Percentiles rank a stretch among this genome's conserved stretches.
Conservation (phyloP, 1,140 invertebrate genomes). For the Riptortus pedestris region DNA sequence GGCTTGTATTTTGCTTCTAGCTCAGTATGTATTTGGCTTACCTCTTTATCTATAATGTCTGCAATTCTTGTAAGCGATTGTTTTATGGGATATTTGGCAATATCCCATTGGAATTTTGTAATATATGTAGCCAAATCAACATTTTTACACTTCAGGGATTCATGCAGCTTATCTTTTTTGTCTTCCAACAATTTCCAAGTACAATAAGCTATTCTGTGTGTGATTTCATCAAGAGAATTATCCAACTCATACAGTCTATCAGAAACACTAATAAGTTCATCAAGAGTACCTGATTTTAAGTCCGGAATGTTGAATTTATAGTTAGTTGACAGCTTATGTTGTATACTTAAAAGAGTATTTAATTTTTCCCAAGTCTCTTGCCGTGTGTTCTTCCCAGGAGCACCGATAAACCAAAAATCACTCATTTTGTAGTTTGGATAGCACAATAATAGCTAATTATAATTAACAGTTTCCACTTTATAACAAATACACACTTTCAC, state of each 20-base stretch:
- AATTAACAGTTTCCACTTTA: too few species aligned
- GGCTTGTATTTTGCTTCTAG: conserved; percentile 91
- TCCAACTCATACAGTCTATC: conserved; percentile 97
- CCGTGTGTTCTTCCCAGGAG: conserved; percentile 94
- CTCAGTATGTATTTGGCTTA: conserved; percentile 95
- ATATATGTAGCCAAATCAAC: conserved; percentile 88
- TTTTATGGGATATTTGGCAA: conserved; percentile 98
- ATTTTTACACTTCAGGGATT: conserved; percentile 93
- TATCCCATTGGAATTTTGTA: conserved; percentile 97
- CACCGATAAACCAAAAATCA: conserved; percentile 97
- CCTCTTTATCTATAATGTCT: conserved; percentile 98
- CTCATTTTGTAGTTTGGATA: too few species aligned
- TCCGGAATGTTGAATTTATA: conserved; percentile 98
- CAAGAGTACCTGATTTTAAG: conserved; percentile 94
- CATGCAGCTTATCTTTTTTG: conserved; percentile 88
- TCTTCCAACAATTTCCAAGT: conserved; percentile 95
- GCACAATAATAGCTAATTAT: too few species aligned
- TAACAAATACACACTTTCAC: too few species aligned
- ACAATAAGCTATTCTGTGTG: conserved; percentile 83
- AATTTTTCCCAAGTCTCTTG: conserved; percentile 93
- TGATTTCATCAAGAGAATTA: conserved; percentile 81
- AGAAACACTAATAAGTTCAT: conserved; percentile 94
- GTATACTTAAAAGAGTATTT: conserved; percentile 78
- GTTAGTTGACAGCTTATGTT: conserved; percentile 78
- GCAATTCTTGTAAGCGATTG: conserved; percentile 92